Percentiles rank a stretch among this genome's conserved stretches.
phyloP scores from a whole-genome alignment of 2,888 invertebrate species.

The Yponomeuta malinellus region DNA sequence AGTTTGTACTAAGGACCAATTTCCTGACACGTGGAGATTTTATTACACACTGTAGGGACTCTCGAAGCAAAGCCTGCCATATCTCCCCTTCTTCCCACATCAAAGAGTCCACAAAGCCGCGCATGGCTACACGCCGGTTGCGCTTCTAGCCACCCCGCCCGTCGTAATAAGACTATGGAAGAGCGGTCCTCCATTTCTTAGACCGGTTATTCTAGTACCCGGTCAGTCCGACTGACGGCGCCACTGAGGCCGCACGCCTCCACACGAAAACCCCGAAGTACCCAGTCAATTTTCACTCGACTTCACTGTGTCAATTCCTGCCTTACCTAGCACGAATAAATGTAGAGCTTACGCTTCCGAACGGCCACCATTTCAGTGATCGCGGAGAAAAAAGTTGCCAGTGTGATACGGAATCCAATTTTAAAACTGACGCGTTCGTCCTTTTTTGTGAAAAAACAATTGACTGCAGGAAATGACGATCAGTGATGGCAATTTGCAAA shows the following conservation, averaged over 20 bases:
- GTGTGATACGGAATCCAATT: not conserved
- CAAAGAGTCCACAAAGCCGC: not conserved
- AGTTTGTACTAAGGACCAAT: no score
- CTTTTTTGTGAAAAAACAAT: not conserved
- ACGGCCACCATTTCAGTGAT: not conserved
- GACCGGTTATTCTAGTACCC: not conserved
- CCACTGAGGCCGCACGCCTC: slow-evolving; percentile 50
- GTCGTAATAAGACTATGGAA: not conserved
- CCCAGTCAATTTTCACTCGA: slow-evolving; percentile 32
- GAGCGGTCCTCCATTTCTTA: not conserved
- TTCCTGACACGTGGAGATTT: no score
- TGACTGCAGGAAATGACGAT: not conserved
- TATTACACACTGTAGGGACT: no score
- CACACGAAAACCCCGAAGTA: slow-evolving; percentile 23
- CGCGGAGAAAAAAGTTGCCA: not conserved
- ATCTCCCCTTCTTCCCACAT: not conserved
- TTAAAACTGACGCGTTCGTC: not conserved
- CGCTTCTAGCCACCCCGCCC: slow-evolving; percentile 28
- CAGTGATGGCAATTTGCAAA: not conserved
- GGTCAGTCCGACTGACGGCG: slow-evolving; percentile 58
- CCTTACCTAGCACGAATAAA: slow-evolving; percentile 23
- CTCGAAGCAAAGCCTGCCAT: not conserved
- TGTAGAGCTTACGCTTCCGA: not conserved
- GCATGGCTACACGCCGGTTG: slow-evolving; percentile 44
- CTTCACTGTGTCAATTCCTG: slow-evolving; percentile 29